These are phyloP conservation scores for Chrysoperla carnea DNA, from an alignment of 1,140 invertebrate genomes.

Conservation along the genomic window DNA sequence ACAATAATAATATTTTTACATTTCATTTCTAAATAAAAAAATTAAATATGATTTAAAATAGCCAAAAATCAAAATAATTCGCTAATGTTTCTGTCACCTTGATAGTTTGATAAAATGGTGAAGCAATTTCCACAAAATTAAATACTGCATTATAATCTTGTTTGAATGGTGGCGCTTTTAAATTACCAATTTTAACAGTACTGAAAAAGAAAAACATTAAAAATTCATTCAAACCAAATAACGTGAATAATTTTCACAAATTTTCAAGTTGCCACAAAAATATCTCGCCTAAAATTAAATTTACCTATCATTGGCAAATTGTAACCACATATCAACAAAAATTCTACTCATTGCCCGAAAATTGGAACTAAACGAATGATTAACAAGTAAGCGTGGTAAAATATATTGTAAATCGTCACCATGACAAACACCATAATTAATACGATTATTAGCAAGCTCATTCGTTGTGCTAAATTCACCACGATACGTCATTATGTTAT, in stretches of 20 bases:
- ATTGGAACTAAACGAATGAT: constrained; percentile 7
- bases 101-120: constrained; percentile 12
- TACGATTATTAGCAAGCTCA: constrained; percentile 21
- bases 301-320: constrained; percentile 34
- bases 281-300: no score
- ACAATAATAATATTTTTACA: no score
- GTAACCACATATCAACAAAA: constrained; percentile 32
- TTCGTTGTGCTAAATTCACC: constrained; percentile 31
- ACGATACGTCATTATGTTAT: constrained; percentile 33
- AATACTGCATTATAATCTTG: constrained; percentile 18
- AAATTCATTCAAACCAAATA: no score
- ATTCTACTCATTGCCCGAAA: constrained; percentile 30
- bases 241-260: no score
- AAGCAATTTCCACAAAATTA: constrained; percentile 29
- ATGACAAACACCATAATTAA: constrained; percentile 37
- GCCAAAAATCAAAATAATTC: no score
- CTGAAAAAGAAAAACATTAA: constrained; percentile 2
- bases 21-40: no score
- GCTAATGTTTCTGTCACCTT: no score
- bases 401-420: constrained; percentile 33
- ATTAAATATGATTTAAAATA: no score
- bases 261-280: no score
- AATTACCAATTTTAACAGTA: constrained; percentile 18
- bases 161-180: constrained; percentile 18
- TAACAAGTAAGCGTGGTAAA: constrained; percentile 14